A percentile compares a stretch with the other conserved stretches of the same genome.
phyloP scores from a whole-genome alignment of 2,888 invertebrate genomes.

The Eilema griseolum region DNA sequence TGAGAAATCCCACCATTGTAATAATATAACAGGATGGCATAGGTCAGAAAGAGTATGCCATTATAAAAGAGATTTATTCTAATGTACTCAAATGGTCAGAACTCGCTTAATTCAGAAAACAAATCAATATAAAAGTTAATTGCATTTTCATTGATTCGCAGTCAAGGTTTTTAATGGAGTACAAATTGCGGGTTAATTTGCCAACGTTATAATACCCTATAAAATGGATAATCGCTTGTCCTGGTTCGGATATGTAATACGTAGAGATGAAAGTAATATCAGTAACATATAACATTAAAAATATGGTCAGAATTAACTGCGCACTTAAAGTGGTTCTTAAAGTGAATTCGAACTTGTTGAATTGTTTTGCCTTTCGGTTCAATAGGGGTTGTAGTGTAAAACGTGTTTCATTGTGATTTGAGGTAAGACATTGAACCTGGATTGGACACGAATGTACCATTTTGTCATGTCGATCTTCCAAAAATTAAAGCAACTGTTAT shows the following conservation, averaged over 20 bases:
- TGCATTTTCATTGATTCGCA: conserved; percentile 67
- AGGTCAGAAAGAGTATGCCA: conserved; percentile 55
- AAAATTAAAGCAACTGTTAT: no score
- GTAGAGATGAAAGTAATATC: background rate
- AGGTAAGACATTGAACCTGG: no score
- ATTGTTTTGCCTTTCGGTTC: no score
- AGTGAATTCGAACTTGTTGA: no score
- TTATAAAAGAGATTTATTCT: conserved; percentile 62
- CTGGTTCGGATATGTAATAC: background rate
- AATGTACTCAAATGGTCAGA: conserved; percentile 57
- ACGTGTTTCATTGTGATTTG: no score
- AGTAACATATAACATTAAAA: background rate
- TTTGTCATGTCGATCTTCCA: no score
- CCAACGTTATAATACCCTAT: background rate
- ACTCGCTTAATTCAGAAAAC: conserved; percentile 58
- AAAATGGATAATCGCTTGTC: background rate
- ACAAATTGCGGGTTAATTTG: conserved; percentile 57
- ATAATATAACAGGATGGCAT: conserved; percentile 56
- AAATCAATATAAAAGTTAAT: conserved; percentile 62
- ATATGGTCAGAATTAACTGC: background rate
- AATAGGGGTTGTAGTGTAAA: no score
- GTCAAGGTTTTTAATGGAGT: conserved; percentile 51
- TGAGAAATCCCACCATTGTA: background rate
- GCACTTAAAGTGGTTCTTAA: no score
- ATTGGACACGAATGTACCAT: no score